Base-by-base conservation (phyloP, 2,113 vertebrate genomes). In the Pituophis catenifer region DNA sequence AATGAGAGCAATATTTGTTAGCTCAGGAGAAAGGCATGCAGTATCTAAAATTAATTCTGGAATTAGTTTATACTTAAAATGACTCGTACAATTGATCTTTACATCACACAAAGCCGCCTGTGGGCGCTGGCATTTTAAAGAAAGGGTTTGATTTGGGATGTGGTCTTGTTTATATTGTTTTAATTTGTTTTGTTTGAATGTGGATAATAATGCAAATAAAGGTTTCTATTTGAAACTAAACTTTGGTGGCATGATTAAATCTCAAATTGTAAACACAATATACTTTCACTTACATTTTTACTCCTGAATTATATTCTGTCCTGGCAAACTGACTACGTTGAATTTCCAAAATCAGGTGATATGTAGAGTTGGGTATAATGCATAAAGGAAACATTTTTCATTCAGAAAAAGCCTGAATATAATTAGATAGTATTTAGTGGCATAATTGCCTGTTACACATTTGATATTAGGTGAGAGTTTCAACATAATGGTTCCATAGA, bases 171-270 rank as follows among this genome's bases (percentile, higher is more conserved):
- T 96, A 97, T 97, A 94, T 98, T 97, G 97, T 95, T 97, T 93
- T 97, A 33, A 70, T 86, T 33, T 53, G 44, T 65, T 97, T 97
- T 98, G 97, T 98, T 97, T 98, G 96, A 97, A 98, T 99, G 98
- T 98, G 98, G 98, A 98, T 99, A 98, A 98, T 97, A 94, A 98
- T 99, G 99, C 99, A 99, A 99, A 99, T 99, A 99, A 98, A 99
- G 98, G 98, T 99, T 99, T 99, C 97, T 99, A 99, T 99, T 99
- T 99, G 99, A 99, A 98, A 98, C 88, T 81, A 88, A 94, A 96
- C 89, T 24, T 93, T 88, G 75, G 86, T 95, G 92, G 58, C 9
- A n/a, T 2, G 44, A 87, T 94, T 29, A 92, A 15, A 53, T 92
- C 6, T 19, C 86, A 54, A 89, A 12, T 55, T 44, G 26, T 89